Conservation (phyloP, 2,888 invertebrate genomes). For the Lydus trimaculatus region DNA sequence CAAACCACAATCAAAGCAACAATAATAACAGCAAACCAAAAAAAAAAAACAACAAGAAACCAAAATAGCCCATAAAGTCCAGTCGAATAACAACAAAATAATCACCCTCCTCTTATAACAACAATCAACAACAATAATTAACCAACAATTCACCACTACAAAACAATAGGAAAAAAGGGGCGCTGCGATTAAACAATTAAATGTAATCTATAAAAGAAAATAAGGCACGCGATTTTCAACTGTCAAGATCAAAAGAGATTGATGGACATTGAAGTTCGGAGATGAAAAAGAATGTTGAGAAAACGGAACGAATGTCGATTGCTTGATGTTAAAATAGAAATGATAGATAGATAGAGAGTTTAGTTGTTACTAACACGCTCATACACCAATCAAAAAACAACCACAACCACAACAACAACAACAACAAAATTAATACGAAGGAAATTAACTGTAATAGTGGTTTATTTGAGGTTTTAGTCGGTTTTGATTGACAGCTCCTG, state of each 20-base stretch:
- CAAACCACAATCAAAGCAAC: conserved; percentile 36
- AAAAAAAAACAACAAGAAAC: too few relatives aligned
- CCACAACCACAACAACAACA: too few relatives aligned
- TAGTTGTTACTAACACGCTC: conserved; percentile 16
- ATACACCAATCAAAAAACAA: not conserved
- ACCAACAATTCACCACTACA: conserved; percentile 46
- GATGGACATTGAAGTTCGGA: conserved; percentile 46
- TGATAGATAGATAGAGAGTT: conserved; percentile 36
- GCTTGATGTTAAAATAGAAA: not conserved
- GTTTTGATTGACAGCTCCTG: conserved; percentile 58
- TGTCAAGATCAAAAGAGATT: conserved; percentile 50
- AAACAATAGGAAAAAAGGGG: conserved; percentile 47
- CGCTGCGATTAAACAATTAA: conserved; percentile 57
- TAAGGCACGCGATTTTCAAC: conserved; percentile 55
- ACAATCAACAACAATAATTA: conserved; percentile 44
- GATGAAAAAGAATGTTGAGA: too few relatives aligned
- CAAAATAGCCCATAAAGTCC: not conserved
- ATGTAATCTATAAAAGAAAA: conserved; percentile 53
- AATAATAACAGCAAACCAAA: too few relatives aligned
- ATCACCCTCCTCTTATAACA: conserved; percentile 29
- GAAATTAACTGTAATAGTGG: conserved; percentile 44
- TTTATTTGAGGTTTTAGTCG: conserved; percentile 46
- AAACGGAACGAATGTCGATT: not conserved
- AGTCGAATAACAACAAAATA: conserved; percentile 35
- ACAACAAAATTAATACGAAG: not conserved